Conservation (phyloP, 2,797 vertebrate genomes). For the Rhinella marina region DNA sequence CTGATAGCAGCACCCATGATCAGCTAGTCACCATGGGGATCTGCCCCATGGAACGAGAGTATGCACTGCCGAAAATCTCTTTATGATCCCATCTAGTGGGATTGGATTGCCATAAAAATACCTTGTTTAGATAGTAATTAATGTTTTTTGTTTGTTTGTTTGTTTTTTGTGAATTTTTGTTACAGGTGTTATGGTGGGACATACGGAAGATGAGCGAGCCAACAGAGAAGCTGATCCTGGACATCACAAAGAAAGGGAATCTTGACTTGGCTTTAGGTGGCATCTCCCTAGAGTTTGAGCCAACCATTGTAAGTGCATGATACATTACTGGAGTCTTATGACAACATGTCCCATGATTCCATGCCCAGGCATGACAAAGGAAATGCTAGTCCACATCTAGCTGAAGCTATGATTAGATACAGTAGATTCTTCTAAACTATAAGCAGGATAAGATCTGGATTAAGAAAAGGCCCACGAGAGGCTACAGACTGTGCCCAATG, state of each 20-base stretch:
- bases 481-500: background rate
- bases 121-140: background rate
- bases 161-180: background rate
- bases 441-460: background rate
- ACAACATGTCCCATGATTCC: background rate
- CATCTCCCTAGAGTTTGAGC: conserved; percentile 85
- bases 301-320: conserved; percentile 81
- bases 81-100: background rate
- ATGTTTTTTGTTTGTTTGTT: too few relatives aligned
- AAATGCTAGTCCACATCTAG: background rate
- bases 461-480: background rate
- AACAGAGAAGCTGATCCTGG: conserved; percentile 84
- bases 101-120: background rate
- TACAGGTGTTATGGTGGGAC: conserved; percentile 96
- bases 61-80: background rate
- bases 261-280: conserved; percentile 84
- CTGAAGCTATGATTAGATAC: background rate
- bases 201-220: conserved; percentile 87
- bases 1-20: background rate
- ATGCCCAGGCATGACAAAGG: background rate
- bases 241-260: conserved; percentile 79
- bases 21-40: background rate
- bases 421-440: background rate
- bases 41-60: background rate
- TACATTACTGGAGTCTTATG: background rate